Evolutionary conservation across 2,888 invertebrate genomes (phyloP).

Genomic region (Orthosia incerta): DNA sequence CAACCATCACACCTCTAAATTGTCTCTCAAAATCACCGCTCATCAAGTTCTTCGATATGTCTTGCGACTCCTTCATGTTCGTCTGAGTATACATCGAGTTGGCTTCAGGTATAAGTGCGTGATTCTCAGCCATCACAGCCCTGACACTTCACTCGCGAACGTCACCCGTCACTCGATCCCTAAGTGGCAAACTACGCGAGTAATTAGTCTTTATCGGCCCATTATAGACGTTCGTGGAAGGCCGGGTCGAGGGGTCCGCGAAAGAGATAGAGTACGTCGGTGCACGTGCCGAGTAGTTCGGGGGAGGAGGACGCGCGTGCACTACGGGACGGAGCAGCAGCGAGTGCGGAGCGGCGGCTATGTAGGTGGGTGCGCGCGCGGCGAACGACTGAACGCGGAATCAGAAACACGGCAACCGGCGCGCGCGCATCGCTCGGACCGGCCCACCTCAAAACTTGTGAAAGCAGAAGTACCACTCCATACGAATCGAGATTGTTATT

Average conservation of each 20-base stretch:
- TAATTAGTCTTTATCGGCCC: constrained; percentile 81
- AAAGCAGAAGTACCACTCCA: constrained; percentile 40
- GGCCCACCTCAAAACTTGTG: not conserved
- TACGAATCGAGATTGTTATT: not conserved
- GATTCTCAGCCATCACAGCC: constrained; percentile 85
- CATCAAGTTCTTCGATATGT: constrained; percentile 87
- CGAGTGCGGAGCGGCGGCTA: constrained; percentile 73
- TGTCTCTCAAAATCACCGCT: constrained; percentile 87
- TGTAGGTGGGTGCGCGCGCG: constrained; percentile 61
- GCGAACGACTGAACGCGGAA: constrained; percentile 63
- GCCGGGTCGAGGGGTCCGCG: constrained; percentile 67
- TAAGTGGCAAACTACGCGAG: constrained; percentile 64
- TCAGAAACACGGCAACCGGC: constrained; percentile 56
- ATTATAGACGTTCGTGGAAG: constrained; percentile 82
- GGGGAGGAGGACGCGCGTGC: constrained; percentile 74
- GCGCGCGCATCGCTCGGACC: constrained; percentile 64
- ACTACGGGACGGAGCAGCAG: constrained; percentile 74
- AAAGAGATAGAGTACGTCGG: constrained; percentile 66
- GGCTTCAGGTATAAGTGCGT: constrained; percentile 82
- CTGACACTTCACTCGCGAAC: constrained; percentile 79
- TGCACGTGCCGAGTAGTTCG: constrained; percentile 73
- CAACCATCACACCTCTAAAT: constrained; percentile 77
- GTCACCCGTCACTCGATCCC: constrained; percentile 69
- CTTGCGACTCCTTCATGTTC: constrained; percentile 82
- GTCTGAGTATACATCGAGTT: constrained; percentile 84